Conservation (phyloP, 2,797 vertebrate species). For the Pyrocephalus nanus region DNA sequence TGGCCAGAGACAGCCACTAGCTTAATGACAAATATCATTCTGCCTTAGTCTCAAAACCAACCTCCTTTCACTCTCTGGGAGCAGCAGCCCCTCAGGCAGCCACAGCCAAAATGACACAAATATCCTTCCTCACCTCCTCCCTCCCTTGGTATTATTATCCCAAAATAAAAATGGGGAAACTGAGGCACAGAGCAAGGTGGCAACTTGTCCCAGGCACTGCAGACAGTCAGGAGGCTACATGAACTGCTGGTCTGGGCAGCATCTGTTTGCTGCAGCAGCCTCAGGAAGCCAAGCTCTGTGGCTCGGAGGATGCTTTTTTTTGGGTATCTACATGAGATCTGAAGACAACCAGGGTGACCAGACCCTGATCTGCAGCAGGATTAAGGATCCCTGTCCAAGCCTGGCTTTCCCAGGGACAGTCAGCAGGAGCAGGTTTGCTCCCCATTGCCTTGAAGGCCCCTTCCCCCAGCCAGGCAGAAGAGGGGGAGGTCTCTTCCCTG, state of each 20-base stretch:
- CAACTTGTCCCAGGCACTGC: neutral
- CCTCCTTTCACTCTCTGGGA: neutral
- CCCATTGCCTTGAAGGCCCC: neutral
- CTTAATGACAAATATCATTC: neutral
- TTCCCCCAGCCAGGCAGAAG: neutral
- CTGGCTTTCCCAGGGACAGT: neutral
- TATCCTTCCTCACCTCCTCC: neutral
- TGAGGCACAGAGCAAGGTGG: neutral
- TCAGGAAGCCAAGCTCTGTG: neutral
- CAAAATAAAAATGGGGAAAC: neutral
- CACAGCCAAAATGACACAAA: neutral
- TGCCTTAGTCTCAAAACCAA: neutral
- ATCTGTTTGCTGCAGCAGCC: neutral
- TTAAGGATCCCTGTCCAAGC: neutral
- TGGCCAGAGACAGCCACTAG: neutral
- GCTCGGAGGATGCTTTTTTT: neutral
- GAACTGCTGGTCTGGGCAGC: neutral
- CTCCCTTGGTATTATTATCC: neutral
- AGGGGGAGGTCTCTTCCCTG: neutral
- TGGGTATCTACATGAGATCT: fast-evolving
- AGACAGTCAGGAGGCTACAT: neutral
- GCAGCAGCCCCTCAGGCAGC: neutral
- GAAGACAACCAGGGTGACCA: neutral
- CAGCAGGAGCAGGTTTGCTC: neutral
- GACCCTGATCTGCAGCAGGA: neutral